Evolutionary conservation across 1,140 invertebrate genomes (phyloP), one percentile per base, ranked within the genome.

Genomic region (Macrostomum lignano): DNA sequence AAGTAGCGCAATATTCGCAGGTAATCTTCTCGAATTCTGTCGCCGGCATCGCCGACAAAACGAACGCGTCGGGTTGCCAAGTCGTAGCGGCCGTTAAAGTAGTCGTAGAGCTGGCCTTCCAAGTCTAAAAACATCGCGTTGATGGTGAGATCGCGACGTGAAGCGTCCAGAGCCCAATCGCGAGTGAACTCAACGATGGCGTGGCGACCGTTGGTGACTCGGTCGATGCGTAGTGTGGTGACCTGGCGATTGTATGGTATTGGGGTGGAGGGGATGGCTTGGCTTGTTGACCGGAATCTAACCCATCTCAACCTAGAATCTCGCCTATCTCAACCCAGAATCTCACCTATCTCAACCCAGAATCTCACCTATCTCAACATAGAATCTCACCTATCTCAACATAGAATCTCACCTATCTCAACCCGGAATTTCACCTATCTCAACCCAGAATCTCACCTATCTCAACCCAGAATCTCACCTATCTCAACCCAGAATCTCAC

Each of bases 71-170:
- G 62, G 1, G 73, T 67, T 44, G 72, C 56, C 20, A 98, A 55
- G 64, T 98, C 84, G 38, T 88, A 71, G 51, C 72, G 73, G 1
- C 91, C 91, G 65, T 70, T 73, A 49, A 91, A 96, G 55, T 91
- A 96, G 62, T 98, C 91, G 61, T 82, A 86, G 1, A 98, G 63
- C 7, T 67, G 73, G 2, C 91, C 91, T 62, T 96, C 77, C 41
- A 86, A 66, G 44, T 70, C 72, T 35, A 98, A 61, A 60, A 86
- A 98, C 76, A 98, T 81, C 1, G 88, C 86, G 65, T 98, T 98
- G 23, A 98, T 76, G 0, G 91, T 98, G 1, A 98, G 62, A 61
- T 98, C 91, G 47, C 91, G 61, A 42, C 91, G 65, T 49, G 74
- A 77, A 1, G 88, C 79, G 67, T 98, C 91, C 28, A 82, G 48